phyloP scores from a whole-genome alignment of 1,140 invertebrate genomes.

The Lycorma delicatula region DNA sequence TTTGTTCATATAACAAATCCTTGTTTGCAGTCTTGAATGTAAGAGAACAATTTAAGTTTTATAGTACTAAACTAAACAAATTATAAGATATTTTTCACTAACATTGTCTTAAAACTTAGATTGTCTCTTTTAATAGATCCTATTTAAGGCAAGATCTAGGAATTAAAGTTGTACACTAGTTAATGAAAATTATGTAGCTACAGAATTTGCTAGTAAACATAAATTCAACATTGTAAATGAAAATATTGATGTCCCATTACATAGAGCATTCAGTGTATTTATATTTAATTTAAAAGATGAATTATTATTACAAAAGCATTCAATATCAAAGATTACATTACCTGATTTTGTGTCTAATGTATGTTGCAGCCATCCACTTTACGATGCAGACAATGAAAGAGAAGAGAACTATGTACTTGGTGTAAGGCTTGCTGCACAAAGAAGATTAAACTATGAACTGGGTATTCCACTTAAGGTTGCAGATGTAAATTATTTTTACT shows the following conservation, averaged over 20 bases:
- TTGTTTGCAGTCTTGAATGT: too few relatives aligned
- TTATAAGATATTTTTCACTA: too few relatives aligned
- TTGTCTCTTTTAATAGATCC: too few relatives aligned
- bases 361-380: constrained; percentile 94
- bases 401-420: constrained; percentile 68
- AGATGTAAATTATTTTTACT: constrained; percentile 61
- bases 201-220: too few relatives aligned
- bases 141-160: too few relatives aligned
- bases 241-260: constrained; percentile 72
- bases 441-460: constrained; percentile 79
- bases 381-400: constrained; percentile 60
- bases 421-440: constrained; percentile 69
- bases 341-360: constrained; percentile 84
- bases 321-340: constrained; percentile 79
- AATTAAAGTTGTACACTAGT: too few relatives aligned
- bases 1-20: too few relatives aligned
- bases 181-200: too few relatives aligned
- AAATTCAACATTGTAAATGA: too few relatives aligned
- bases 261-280: constrained; percentile 96
- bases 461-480: constrained; percentile 42
- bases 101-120: too few relatives aligned
- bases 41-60: too few relatives aligned
- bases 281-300: constrained; percentile 82
- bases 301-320: constrained; percentile 81
- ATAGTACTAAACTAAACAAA: too few relatives aligned